Base-by-base conservation (phyloP, 2,113 vertebrate genomes). In the Ancistrus triradiatus region DNA sequence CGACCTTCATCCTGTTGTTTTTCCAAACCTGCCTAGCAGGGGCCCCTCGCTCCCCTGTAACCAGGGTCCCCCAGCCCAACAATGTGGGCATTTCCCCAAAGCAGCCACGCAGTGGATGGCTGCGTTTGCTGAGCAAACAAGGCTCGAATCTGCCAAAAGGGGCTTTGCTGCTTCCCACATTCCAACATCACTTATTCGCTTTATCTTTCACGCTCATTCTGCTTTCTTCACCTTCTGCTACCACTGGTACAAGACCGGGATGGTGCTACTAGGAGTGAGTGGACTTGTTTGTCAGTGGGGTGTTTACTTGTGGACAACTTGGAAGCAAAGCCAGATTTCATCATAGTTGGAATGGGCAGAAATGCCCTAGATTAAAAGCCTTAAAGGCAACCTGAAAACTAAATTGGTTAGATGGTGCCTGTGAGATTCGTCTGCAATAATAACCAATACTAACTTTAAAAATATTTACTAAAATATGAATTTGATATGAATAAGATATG, bases 71-170 rank as follows among this genome's bases (percentile, higher is more conserved):
- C 84, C 68, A 83, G 84, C 85, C 84, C 80, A 94, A 95, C 95
- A 95, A 94, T 93, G 89, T 65, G 83, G 88, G 90, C 90, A 94
- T 94, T 95, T 95, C 92, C 91, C 90, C 91, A 88, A 90, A 78
- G 82, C 72, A 62, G 84, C 85, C 77, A 81, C 90, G 91, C 86
- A 86, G 74, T 77, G 74, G 74, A 73, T 72, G 79, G 48, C 74
- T 80, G 82, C 88, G 91, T 95, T 97, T 91, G 92, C 92, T 93
- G 91, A 92, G 93, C 92, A 97, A 97, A 98, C 91, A 98, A 90
- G 89, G 86, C 73, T 79, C 79, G 82, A 73, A 73, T 31, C 67
- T 84, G 84, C 87, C 85, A 88, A 84, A 81, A 67, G 78, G 47
- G 53, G 18, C 68, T 58, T 80, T 77, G 64, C 70, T 78, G 69